These are phyloP conservation scores for Oncorhynchus keta DNA, from an alignment of 2,113 vertebrate genomes.

Conservation along the genomic window DNA sequence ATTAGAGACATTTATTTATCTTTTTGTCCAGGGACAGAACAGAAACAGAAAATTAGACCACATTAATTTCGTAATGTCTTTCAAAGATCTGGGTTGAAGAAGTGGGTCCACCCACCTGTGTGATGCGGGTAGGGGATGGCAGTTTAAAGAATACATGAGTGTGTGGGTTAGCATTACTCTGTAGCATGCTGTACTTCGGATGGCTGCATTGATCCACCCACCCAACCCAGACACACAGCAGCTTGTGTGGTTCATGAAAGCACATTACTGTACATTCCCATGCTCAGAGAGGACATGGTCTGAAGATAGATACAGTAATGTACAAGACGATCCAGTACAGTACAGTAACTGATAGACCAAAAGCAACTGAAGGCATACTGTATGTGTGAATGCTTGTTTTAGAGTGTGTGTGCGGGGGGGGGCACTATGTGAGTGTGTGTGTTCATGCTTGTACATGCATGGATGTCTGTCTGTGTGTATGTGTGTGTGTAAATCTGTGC, in stretches of 20 bases:
- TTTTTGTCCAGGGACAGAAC: too few species aligned
- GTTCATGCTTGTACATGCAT: too few species aligned
- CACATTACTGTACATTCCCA: background rate
- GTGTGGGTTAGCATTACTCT: slow-evolving; percentile 68
- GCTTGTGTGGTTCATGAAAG: slow-evolving; percentile 48
- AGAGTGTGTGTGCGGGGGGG: too few species aligned
- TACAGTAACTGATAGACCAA: background rate
- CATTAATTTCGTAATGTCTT: slow-evolving; percentile 72
- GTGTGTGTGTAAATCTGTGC: too few species aligned
- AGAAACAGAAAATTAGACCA: slow-evolving; percentile 26
- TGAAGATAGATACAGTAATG: background rate
- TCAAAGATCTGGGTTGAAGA: slow-evolving; percentile 76
- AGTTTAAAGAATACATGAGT: slow-evolving; percentile 75
- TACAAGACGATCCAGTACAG: background rate
- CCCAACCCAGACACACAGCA: slow-evolving; percentile 69
- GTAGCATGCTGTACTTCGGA: slow-evolving; percentile 42
- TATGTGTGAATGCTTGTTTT: too few species aligned
- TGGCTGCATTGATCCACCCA: slow-evolving; percentile 76
- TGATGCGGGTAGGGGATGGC: slow-evolving; percentile 65
- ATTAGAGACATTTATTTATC: slow-evolving; percentile 3
- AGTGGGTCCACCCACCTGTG: slow-evolving; percentile 80
- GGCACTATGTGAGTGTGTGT: too few species aligned
- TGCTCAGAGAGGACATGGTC: background rate
- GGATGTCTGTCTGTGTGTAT: slow-evolving; percentile 18
- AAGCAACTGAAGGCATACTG: background rate